These are phyloP conservation scores for Naja naja DNA, from an alignment of 2,113 vertebrate species.

Conservation along the genomic window DNA sequence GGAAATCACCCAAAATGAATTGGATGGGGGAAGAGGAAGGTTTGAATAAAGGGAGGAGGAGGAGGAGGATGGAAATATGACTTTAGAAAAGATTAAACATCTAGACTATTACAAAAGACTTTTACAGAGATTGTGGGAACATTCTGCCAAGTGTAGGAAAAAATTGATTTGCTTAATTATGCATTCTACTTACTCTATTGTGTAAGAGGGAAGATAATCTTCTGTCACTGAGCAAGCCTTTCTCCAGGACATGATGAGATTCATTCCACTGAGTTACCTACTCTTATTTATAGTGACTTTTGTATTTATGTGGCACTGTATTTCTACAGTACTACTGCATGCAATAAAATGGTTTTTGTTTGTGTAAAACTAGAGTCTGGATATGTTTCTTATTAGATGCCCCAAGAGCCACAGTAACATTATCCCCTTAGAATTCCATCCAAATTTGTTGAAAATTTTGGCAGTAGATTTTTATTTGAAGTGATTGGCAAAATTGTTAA, in stretches of 20 bases:
- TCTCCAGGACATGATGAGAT: not conserved
- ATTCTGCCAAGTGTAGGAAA: not conserved
- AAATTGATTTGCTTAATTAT: not conserved
- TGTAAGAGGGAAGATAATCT: not conserved
- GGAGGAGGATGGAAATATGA: not conserved
- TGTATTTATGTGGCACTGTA: not conserved
- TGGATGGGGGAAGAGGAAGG: not conserved
- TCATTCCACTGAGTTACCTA: not conserved
- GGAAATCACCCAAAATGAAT: not conserved
- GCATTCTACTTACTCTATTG: not conserved
- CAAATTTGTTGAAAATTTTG: not conserved
- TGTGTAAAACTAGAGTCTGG: not conserved
- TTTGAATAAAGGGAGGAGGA: not conserved
- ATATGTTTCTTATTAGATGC: not conserved
- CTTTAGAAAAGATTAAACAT: not conserved
- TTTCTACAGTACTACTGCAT: not conserved
- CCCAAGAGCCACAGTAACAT: not conserved
- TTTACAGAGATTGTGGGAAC: not conserved
- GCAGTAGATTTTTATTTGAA: not conserved
- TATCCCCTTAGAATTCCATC: not conserved
- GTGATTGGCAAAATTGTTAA: not conserved
- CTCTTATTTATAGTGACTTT: not conserved
- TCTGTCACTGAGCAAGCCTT: not conserved
- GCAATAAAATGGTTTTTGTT: not conserved
- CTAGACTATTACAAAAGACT: not conserved